Evolutionary conservation across 1,140 invertebrate species (phyloP).

Genomic region (Pteromalus puparum): DNA sequence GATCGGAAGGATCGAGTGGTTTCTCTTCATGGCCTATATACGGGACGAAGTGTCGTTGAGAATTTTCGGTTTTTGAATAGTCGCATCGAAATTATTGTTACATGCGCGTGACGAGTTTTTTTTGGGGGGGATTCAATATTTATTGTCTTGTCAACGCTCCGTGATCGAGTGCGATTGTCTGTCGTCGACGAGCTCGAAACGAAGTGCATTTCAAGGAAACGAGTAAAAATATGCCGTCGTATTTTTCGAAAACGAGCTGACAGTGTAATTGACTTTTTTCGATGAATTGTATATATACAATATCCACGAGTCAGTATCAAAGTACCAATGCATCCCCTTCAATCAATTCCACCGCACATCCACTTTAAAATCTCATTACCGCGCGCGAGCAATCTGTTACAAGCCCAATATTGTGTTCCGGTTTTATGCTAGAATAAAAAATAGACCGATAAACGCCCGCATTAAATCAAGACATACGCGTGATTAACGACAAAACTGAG

Average conservation of each 20-base stretch:
- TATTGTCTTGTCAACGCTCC: not conserved
- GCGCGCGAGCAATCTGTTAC: not conserved
- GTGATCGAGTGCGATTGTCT: too few relatives aligned
- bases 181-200: too few relatives aligned
- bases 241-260: too few relatives aligned
- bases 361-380: conserved; percentile 18
- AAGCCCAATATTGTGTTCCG: not conserved
- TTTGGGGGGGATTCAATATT: too few relatives aligned
- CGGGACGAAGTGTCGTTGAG: not conserved
- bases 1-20: conserved; percentile 30
- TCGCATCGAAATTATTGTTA: not conserved
- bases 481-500: conserved; percentile 26
- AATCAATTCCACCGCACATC: not conserved
- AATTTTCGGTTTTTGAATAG: not conserved
- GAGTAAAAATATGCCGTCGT: too few relatives aligned
- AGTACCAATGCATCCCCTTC: too few relatives aligned
- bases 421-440: not conserved
- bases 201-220: not conserved
- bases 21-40: not conserved
- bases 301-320: too few relatives aligned
- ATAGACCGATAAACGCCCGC: not conserved
- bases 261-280: too few relatives aligned
- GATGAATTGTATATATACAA: not conserved
- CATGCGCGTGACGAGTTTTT: not conserved
- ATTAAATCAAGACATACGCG: not conserved